Evolutionary conservation across 2,797 vertebrate genomes (phyloP), one percentile per base, ranked within the genome.

Genomic region (Enteromius unitaeniatus): DNA sequence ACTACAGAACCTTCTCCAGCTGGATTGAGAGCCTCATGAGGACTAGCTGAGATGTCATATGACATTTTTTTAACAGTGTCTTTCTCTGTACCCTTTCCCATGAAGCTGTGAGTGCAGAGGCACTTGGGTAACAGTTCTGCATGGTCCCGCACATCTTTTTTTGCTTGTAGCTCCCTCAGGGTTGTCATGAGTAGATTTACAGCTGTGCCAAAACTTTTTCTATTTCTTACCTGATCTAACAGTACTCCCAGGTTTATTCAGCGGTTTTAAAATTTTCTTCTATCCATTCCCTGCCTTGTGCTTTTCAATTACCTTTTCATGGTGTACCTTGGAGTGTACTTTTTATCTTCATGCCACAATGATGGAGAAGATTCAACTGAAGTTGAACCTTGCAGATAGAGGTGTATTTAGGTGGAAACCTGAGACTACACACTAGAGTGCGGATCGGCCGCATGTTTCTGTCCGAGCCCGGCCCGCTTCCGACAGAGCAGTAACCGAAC

Each of bases 81-180:
- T 78, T 64, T 78, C n/a, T 64, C 37, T 21, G 45, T 28, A 49
- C 23, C 55, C 17, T 64, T 34, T 68, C 6, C 26, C 13, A 13
- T 49, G 45, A 78, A 78, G 40, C 26, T 78, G 40, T 49, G 17
- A 78, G 40, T 7, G 15, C 15, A 47, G 14, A n/a, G 19, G 40
- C 26, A 19, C 42, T 13, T 65, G 13, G n/a, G n/a, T 45, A 78
- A 47, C 75, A 28, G 37, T 77, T 60, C 51, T 58, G 31, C 34
- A 51, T 2, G 13, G 19, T 14, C 51, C n/a, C 34, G 37, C 13
- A 0, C 14, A 55, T 26, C 15, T 62, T 58, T 64, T 60, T 9
- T 40, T 45, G 55, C 23, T 77, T 60, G 37, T 60, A 77, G n/a
- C 53, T 77, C n/a, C 74, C 55, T 64, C 37, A 45, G 55, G 53